Base-by-base conservation (phyloP, 2,888 invertebrate genomes). In the Melanostoma mellinum region DNA sequence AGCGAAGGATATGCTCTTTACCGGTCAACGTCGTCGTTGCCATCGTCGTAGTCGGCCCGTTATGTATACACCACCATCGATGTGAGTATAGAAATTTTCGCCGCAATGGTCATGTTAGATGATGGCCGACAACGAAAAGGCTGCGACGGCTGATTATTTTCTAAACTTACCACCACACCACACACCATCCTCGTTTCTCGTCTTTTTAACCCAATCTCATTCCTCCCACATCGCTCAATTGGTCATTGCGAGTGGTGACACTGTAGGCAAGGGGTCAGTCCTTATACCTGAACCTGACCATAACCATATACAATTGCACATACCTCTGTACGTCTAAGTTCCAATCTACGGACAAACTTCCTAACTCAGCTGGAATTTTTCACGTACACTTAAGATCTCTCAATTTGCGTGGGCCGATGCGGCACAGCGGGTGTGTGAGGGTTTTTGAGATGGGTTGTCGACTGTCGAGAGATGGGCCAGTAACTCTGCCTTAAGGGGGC, bases 81-180 rank as follows among this genome's bases (percentile, higher is more conserved):
- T 76, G 82, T 77, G 79, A 74, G 69, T 71, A 65, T 84, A 74
- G 73, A 53, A 79, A 79, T 84, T 79, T 84, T 79, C 79, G 75
- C 84, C 84, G 84, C 84, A 81, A 81, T 85, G 85, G 81, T 85
- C 76, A 85, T 81, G 81, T 85, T 85, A 75, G 73, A 81, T 85
- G 81, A 81, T 76, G 85, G 81, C 81, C 85, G 81, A 85, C 85
- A 85, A 76, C 85, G 73, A 85, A 85, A 85, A 77, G 85, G 85
- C 81, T 81, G 85, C 85, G 85, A 85, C 73, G 76, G 68, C 68
- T 85, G 85, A 85, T 84, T 84, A 84, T 84, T 79, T 84, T 84
- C 84, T 84, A 84, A 84, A 84, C 71, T 84, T 50, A 71, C 74
- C 79, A 69, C 73, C 74, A 52, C 74, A 42, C 58, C n/a, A 35